Conservation (phyloP, 2,888 invertebrate genomes). For the Eristalis arbustorum region DNA sequence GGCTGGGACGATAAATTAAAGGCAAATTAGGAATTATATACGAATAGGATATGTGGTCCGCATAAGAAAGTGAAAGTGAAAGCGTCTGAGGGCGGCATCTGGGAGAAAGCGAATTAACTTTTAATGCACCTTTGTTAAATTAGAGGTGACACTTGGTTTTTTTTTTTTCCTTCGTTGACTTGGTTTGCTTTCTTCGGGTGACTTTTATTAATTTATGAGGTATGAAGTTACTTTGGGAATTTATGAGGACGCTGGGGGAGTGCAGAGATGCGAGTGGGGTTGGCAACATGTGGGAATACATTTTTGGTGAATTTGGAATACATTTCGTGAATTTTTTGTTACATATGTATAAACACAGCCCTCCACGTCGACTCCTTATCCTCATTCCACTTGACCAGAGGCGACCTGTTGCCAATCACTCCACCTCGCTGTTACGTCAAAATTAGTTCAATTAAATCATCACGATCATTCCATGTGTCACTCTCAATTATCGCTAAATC, state of each 20-base stretch:
- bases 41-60: slow-evolving; percentile 72
- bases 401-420: not conserved
- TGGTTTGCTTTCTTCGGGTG: not conserved
- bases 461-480: not conserved
- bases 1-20: slow-evolving; percentile 77
- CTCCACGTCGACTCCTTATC: too few relatives aligned
- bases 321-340: too few relatives aligned
- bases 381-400: not conserved
- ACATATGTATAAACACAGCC: too few relatives aligned
- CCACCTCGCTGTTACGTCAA: not conserved
- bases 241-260: slow-evolving; percentile 28
- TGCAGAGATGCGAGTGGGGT: not conserved
- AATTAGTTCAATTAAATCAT: not conserved
- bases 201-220: slow-evolving; percentile 63
- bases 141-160: slow-evolving; percentile 61
- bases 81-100: not conserved
- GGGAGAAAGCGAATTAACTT: slow-evolving; percentile 62
- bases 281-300: not conserved
- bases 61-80: slow-evolving; percentile 25
- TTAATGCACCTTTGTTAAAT: slow-evolving; percentile 69
- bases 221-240: slow-evolving; percentile 46
- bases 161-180: too few relatives aligned
- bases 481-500: slow-evolving; percentile 7
- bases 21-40: slow-evolving; percentile 80
- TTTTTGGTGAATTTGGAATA: not conserved